Evolutionary conservation across 2,113 vertebrate genomes (phyloP), one percentile per base, ranked within the genome.

Genomic region (Chlamydotis undulata): DNA sequence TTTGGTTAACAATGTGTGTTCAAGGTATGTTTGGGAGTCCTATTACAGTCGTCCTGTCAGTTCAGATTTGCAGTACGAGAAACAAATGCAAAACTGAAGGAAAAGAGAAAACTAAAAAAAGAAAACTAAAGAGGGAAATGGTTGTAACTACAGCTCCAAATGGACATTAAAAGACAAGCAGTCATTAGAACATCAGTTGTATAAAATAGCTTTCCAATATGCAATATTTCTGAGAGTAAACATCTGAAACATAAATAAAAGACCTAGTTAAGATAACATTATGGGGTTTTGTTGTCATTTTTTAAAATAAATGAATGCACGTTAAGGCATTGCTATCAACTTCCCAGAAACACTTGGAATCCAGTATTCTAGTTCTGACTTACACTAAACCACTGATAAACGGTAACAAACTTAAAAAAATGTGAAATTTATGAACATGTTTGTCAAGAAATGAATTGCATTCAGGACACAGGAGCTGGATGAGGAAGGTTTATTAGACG

Each of bases 1-100:
- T 98, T 96, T 96, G 90, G 83, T 96, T 97, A 97, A 97, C 65
- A 96, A 94, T 86, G 67, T 91, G 87, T 77, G 78, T 92, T 95
- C 87, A 94, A 97, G 83, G 92, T 97, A 89, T 86, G 86, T 93
- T 96, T 79, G 83, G 76, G 84, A 92, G 61, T 91, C 91, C 93
- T 95, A 91, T 96, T 96, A 97, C 95, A 97, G 94, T 50, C 59
- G 9, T 91, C 95, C 89, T 96, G 95, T 96, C 96, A 94, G 81
- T 90, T 97, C 94, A 55, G 55, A 96, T 97, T 96, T 96, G 78
- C 57, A 53, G 50, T 60, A 56, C 22, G 47, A 86, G 71, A 89
- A 97, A 60, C 55, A 85, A 93, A 94, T 93, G 84, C 86, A 96
- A 93, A 94, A 93, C 47, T 55, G 86, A 97, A 94, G 43, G 39